Evolutionary conservation across 2,797 vertebrate species (phyloP).

Genomic region (Ibycter americanus): DNA sequence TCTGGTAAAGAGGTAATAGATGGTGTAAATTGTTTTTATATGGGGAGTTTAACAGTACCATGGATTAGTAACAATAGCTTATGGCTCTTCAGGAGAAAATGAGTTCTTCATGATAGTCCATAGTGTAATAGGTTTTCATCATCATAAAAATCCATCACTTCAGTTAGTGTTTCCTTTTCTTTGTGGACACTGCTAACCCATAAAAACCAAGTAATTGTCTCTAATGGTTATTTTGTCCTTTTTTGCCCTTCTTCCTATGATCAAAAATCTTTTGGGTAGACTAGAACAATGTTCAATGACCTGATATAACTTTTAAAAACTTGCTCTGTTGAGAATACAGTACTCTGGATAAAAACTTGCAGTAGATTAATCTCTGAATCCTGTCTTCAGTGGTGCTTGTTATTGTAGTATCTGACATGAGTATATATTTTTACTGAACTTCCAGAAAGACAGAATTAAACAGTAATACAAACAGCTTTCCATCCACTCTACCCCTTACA

Average conservation of each 20-base stretch:
- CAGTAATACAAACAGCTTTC: neutral
- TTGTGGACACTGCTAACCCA: neutral
- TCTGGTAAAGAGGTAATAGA: neutral
- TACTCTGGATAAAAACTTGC: neutral
- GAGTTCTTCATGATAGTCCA: slow-evolving; percentile 18
- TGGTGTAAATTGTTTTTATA: slow-evolving; percentile 16
- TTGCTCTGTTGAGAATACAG: neutral
- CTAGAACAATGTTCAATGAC: neutral
- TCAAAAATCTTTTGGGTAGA: neutral
- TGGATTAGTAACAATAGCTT: slow-evolving; percentile 30
- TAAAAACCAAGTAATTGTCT: slow-evolving; percentile 16
- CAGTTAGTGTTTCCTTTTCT: slow-evolving; percentile 9
- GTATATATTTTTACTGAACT: neutral
- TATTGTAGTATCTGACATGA: neutral
- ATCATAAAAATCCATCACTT: slow-evolving; percentile 44
- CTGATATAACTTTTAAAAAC: neutral
- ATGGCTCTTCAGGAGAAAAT: slow-evolving; percentile 22
- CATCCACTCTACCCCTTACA: neutral
- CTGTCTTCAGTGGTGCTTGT: neutral
- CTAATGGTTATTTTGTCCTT: slow-evolving; percentile 34
- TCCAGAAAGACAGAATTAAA: neutral
- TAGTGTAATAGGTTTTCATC: slow-evolving; percentile 30
- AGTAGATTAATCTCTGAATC: neutral
- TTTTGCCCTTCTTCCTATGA: neutral
- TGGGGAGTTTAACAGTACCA: neutral